Evolutionary conservation across 1,140 invertebrate species (phyloP).

Genomic region (Drosophila nigrodunni): DNA sequence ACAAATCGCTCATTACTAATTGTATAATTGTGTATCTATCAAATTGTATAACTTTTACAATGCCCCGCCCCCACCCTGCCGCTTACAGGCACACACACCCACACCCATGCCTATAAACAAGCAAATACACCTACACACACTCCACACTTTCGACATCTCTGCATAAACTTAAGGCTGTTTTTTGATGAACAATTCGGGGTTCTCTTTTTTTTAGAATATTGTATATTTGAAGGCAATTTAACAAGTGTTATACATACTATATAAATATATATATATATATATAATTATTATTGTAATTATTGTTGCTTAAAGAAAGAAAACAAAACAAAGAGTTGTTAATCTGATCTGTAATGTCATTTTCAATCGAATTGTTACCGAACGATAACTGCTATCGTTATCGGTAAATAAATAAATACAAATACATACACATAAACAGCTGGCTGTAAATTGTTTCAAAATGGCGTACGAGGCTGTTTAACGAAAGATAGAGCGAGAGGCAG

Average conservation of each 20-base stretch:
- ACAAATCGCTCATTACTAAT: constrained; percentile 56
- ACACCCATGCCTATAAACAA: constrained; percentile 20
- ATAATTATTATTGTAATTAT: constrained; percentile 62
- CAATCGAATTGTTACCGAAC: constrained; percentile 70
- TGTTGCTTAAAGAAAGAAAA: constrained; percentile 60
- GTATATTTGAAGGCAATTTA: constrained; percentile 71
- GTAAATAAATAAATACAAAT: constrained; percentile 35
- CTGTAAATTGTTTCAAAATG: constrained; percentile 6
- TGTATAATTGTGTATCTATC: constrained; percentile 42
- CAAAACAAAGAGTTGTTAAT: constrained; percentile 61
- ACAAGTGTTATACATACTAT: constrained; percentile 68
- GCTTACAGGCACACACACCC: not conserved
- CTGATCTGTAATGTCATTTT: constrained; percentile 72
- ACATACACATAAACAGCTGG: constrained; percentile 31
- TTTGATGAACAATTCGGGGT: constrained; percentile 72
- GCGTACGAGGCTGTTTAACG: not conserved
- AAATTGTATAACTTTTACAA: constrained; percentile 61
- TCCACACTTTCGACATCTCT: constrained; percentile 33
- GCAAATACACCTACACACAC: constrained; percentile 1
- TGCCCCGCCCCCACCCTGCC: not conserved
- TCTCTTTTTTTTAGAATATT: constrained; percentile 73
- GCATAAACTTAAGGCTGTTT: constrained; percentile 79
- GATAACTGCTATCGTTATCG: constrained; percentile 47
- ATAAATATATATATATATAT: constrained; percentile 50
- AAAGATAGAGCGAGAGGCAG: not conserved